These are phyloP conservation scores for Saturnia japonica DNA, from an alignment of 2,888 invertebrate species.

Conservation along the genomic window DNA sequence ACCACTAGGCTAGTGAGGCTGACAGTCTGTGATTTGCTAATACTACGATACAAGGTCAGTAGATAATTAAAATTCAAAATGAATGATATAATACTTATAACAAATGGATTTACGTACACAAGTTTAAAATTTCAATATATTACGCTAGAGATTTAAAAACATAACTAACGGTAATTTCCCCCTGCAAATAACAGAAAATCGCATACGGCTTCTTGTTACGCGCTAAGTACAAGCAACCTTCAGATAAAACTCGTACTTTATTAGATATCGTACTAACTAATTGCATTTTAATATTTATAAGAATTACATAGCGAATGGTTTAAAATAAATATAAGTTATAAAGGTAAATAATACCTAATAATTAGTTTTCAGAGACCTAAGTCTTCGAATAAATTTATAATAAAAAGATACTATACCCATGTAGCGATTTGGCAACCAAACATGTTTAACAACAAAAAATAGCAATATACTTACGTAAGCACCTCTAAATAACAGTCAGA, in stretches of 20 bases:
- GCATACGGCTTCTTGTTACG: slow-evolving; percentile 50
- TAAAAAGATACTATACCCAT: slow-evolving; percentile 10
- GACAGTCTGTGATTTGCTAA: background rate
- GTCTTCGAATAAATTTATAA: slow-evolving; percentile 3
- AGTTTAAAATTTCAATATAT: background rate
- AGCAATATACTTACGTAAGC: slow-evolving; percentile 75
- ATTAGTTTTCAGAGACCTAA: background rate
- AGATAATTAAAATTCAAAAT: background rate
- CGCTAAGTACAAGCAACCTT: slow-evolving; percentile 28
- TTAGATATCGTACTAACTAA: slow-evolving; percentile 8
- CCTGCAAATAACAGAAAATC: slow-evolving; percentile 8
- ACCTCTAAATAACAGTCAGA: slow-evolving; percentile 66
- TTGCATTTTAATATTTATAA: slow-evolving; percentile 8
- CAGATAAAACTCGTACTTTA: slow-evolving; percentile 35
- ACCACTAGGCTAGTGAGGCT: no score
- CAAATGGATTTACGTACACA: background rate
- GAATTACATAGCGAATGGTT: slow-evolving; percentile 6
- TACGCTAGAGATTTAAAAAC: background rate
- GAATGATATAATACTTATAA: background rate
- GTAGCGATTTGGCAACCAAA: slow-evolving; percentile 27
- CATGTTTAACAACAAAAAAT: slow-evolving; percentile 62
- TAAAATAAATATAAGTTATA: slow-evolving; percentile 3
- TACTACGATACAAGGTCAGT: background rate
- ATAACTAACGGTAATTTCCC: background rate
- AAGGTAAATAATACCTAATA: background rate